These are phyloP conservation scores for Eupeodes latifasciatus DNA, from an alignment of 2,888 invertebrate genomes.

Conservation along the genomic window DNA sequence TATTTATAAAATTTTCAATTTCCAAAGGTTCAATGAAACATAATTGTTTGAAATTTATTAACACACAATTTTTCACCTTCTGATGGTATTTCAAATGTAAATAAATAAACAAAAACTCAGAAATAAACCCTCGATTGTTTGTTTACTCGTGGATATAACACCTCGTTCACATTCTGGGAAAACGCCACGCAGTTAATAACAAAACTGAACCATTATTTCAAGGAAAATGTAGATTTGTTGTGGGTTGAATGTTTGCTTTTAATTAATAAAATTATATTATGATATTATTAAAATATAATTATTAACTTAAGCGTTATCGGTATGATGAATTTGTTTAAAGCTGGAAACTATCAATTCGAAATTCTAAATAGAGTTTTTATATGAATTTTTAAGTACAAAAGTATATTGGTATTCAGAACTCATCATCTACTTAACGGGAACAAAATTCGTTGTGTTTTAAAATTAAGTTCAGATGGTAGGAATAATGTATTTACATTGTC, in stretches of 20 bases:
- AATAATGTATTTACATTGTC: too few species aligned
- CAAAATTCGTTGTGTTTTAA: too few species aligned
- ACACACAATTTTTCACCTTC: slow-evolving; percentile 7
- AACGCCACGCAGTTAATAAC: slow-evolving; percentile 41
- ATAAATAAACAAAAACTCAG: background rate
- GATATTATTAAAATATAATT: too few species aligned
- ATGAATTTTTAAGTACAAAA: too few species aligned
- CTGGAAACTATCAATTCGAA: too few species aligned
- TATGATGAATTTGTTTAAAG: too few species aligned
- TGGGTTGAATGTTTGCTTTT: background rate
- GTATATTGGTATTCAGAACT: too few species aligned
- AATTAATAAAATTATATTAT: background rate
- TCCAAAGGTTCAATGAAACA: slow-evolving; percentile 4
- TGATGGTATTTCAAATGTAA: background rate
- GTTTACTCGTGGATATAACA: background rate
- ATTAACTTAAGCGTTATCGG: too few species aligned
- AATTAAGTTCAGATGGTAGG: too few species aligned
- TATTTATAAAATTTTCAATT: too few species aligned
- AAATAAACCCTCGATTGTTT: background rate
- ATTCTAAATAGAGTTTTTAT: too few species aligned
- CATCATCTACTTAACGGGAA: too few species aligned
- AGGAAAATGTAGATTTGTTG: background rate
- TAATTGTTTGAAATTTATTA: background rate
- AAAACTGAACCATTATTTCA: slow-evolving; percentile 11
- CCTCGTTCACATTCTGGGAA: slow-evolving; percentile 28